Conservation (phyloP, 1,140 invertebrate genomes). For the Capitella teleta region DNA sequence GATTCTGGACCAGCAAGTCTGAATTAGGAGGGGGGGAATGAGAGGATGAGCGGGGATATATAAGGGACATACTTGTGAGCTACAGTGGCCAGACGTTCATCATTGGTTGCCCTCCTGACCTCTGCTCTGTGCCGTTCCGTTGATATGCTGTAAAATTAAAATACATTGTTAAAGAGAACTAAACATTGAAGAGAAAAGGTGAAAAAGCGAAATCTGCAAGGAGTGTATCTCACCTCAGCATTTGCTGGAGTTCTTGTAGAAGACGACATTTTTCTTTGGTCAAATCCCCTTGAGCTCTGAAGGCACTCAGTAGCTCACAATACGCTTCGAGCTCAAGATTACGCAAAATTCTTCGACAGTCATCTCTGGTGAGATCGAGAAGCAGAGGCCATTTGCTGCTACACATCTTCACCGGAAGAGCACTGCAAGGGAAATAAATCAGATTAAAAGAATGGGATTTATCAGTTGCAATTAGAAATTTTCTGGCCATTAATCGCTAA, state of each 20-base stretch:
- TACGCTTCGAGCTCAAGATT: neutral
- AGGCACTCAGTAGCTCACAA: neutral
- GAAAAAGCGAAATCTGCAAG: no score
- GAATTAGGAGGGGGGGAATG: neutral
- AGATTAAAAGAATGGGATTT: no score
- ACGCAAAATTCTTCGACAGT: neutral
- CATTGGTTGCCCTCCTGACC: constrained; percentile 75
- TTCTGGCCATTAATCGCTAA: no score
- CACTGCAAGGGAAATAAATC: no score
- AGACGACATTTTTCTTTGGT: neutral
- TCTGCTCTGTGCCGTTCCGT: constrained; percentile 81
- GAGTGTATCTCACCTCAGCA: neutral
- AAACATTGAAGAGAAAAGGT: no score
- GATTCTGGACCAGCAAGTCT: neutral
- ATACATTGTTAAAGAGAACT: no score
- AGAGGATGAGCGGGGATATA: neutral
- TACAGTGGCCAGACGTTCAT: constrained; percentile 75
- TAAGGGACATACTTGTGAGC: constrained; percentile 64
- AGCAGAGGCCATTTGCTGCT: neutral
- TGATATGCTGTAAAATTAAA: constrained; percentile 61
- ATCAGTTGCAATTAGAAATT: no score
- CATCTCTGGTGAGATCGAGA: neutral
- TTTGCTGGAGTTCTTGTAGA: neutral
- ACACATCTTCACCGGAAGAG: no score
- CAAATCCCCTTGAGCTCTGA: neutral